Base-by-base conservation (phyloP, 2,888 invertebrate genomes). In the Crepidodera aurea region DNA sequence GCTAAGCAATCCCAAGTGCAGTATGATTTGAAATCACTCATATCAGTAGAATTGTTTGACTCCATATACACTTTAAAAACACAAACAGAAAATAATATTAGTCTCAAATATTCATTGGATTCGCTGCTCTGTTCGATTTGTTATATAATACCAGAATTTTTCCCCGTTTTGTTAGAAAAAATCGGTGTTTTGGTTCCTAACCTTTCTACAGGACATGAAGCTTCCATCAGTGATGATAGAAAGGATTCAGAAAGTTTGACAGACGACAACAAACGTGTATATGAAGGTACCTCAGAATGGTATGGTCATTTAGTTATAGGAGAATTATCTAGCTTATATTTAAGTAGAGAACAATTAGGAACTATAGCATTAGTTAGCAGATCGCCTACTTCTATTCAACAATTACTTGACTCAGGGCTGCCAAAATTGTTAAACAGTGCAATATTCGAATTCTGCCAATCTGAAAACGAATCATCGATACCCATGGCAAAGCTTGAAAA, bases 51-150 rank as follows among this genome's bases (percentile, higher is more conserved):
- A 40, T 79, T 95, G 1, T 92, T 94, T 75, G 90, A 91, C 68
- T 84, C 88, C 0, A 83, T 95, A 18, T 92, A 90, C 78, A 86
- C 88, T 53, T 93, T 95, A 90, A 88, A 91, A 15, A 83, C 87
- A 56, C 83, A 85, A n/a, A 83, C 92, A 44, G 86, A 88, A 13
- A 86, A 88, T 39, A 86, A 88, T 58, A 88, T 90, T 56, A 87
- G 90, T 1, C 82, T 95, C 51, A 95, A 95, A 81, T 88, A 89
- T 73, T 87, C 94, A 0, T 86, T 96, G n/a, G 94, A 96, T 81
- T 88, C 91, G 74, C 86, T 94, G 56, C 81, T 96, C 50, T 96
- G 95, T 79, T 90, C 94, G 2, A 85, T 94, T 75, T 95, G 94
- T 80, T 92, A 90, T 79, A 91, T 94, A 25, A 87, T 90, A 69